phyloP scores from a whole-genome alignment of 2,113 vertebrate species.

The Odocoileus hemionus region DNA sequence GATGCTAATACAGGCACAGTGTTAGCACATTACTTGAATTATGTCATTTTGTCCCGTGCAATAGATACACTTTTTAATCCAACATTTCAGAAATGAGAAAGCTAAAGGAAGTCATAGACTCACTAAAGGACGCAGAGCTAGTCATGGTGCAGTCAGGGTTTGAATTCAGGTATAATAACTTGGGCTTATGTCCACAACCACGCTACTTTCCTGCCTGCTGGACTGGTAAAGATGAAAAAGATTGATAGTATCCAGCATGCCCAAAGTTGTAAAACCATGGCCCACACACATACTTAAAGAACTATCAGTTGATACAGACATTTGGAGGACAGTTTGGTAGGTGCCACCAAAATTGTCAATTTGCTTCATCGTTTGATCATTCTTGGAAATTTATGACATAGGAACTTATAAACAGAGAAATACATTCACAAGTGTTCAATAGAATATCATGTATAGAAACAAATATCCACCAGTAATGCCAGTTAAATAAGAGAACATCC shows the following conservation, averaged over 20 bases:
- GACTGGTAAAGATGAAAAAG: background rate
- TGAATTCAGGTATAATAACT: background rate
- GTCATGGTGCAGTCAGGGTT: background rate
- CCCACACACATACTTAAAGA: background rate
- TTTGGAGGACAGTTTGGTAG: background rate
- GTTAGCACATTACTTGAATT: background rate
- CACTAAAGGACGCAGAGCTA: background rate
- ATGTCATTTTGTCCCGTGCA: background rate
- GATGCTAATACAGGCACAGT: background rate
- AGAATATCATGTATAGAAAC: background rate
- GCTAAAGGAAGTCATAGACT: background rate
- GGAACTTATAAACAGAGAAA: background rate
- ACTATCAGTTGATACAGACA: background rate
- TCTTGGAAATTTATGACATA: background rate
- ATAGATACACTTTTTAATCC: background rate
- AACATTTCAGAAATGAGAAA: slow-evolving; percentile 16
- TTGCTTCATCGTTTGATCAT: background rate
- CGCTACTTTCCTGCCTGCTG: background rate
- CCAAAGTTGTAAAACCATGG: background rate
- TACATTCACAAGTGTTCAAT: background rate
- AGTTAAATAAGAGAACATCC: background rate
- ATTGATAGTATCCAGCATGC: background rate
- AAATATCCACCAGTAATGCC: background rate
- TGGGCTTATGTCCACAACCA: background rate
- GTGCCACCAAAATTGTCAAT: background rate